Evolutionary conservation across 2,113 vertebrate species (phyloP).

Genomic region (Gobiocypris rarus): DNA sequence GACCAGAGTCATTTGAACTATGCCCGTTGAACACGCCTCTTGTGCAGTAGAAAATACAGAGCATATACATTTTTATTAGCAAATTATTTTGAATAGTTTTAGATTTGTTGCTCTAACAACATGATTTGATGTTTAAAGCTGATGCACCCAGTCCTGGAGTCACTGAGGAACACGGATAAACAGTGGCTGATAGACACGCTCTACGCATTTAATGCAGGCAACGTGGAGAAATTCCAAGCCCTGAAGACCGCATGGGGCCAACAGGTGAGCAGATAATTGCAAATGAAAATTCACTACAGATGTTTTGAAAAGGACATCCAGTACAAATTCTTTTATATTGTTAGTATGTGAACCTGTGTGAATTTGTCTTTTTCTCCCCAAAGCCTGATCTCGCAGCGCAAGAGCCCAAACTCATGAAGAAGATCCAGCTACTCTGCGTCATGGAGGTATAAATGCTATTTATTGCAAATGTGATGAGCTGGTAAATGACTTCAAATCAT

Average conservation of each 20-base stretch:
- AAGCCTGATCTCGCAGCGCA: constrained; percentile 94
- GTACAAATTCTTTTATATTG: neutral
- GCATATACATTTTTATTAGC: too few relatives aligned
- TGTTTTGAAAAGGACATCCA: too few relatives aligned
- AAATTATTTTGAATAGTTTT: too few relatives aligned
- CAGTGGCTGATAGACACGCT: constrained; percentile 98
- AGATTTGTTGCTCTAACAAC: neutral
- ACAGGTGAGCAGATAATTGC: constrained; percentile 78
- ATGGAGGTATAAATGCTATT: constrained; percentile 87
- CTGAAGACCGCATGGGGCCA: constrained; percentile 93
- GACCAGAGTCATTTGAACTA: too few relatives aligned
- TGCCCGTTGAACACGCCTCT: too few relatives aligned
- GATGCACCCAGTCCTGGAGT: constrained; percentile 96
- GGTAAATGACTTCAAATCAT: neutral
- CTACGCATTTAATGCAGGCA: constrained; percentile 94
- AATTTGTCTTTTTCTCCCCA: constrained; percentile 15
- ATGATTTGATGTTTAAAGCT: constrained; percentile 76
- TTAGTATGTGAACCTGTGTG: neutral
- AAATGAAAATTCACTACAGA: neutral
- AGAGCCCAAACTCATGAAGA: constrained; percentile 90
- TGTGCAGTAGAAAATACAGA: too few relatives aligned
- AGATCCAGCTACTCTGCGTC: constrained; percentile 94
- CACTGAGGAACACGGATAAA: constrained; percentile 89
- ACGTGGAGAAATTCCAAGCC: constrained; percentile 92
- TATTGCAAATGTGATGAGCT: neutral